phyloP scores from a whole-genome alignment of 2,888 invertebrate species.

The Heliconius ethilla region DNA sequence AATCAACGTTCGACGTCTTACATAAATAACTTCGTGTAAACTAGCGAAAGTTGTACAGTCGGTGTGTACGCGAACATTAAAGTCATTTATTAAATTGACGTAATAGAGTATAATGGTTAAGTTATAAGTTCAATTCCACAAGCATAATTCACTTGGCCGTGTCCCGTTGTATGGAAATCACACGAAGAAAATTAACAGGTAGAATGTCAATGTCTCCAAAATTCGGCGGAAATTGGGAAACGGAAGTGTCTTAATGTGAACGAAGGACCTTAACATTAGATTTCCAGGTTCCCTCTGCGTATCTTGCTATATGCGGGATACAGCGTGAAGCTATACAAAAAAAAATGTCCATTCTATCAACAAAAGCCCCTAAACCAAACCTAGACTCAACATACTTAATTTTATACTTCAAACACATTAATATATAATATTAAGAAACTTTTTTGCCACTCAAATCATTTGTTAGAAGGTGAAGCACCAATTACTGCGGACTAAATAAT shows the following conservation, averaged over 20 bases:
- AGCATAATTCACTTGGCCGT: too few species aligned
- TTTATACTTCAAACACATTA: conserved; percentile 11
- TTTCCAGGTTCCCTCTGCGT: background rate
- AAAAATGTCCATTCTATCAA: background rate
- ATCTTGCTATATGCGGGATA: background rate
- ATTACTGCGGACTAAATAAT: conserved; percentile 49
- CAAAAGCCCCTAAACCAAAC: background rate
- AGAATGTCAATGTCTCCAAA: background rate
- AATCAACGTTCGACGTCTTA: conserved; percentile 40
- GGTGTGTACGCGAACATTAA: background rate
- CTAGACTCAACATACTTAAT: background rate
- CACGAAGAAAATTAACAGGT: too few species aligned
- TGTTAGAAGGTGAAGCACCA: conserved; percentile 49
- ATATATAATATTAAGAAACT: conserved; percentile 18
- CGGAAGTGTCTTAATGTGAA: background rate
- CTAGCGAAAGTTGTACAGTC: conserved; percentile 37
- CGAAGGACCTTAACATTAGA: background rate
- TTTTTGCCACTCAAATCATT: conserved; percentile 34
- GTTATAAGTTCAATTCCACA: background rate
- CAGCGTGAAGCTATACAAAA: background rate
- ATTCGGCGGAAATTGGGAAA: background rate
- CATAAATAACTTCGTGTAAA: conserved; percentile 41
- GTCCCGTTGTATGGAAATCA: too few species aligned
- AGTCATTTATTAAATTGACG: background rate
- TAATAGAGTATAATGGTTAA: background rate